Evolutionary conservation across 2,113 vertebrate species (phyloP).

Genomic region (Baryphthengus martii): DNA sequence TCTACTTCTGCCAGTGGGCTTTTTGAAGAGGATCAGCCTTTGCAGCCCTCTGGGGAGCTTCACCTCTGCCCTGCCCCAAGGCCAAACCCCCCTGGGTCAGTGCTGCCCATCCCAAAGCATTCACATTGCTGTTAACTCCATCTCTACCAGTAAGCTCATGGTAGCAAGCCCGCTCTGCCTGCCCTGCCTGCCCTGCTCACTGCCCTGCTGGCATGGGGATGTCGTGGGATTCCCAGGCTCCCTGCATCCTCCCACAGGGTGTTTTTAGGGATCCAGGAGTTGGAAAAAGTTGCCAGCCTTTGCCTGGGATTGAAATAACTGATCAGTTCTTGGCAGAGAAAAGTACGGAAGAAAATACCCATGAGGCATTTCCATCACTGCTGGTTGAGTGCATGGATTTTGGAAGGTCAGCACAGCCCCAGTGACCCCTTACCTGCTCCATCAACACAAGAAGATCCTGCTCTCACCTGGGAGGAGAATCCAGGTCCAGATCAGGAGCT

Average conservation of each 20-base stretch:
- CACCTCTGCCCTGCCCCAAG: not conserved
- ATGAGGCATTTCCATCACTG: not conserved
- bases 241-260: not conserved
- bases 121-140: not conserved
- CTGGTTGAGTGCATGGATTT: not conserved
- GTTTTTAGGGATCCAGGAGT: not conserved
- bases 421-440: not conserved
- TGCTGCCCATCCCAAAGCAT: not conserved
- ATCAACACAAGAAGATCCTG: not conserved
- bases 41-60: not conserved
- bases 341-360: not conserved
- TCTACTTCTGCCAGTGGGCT: not conserved
- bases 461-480: not conserved
- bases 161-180: not conserved
- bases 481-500: not conserved
- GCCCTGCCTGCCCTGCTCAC: not conserved
- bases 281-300: not conserved
- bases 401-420: not conserved
- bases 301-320: not conserved
- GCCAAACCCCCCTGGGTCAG: rapidly evolving
- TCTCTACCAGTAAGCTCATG: not conserved
- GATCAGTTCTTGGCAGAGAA: not conserved
- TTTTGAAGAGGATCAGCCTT: not conserved
- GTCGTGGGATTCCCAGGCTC: not conserved
- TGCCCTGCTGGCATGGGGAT: not conserved